These are phyloP conservation scores for Trichechus manatus DNA, from an alignment of 2,113 vertebrate genomes.

Conservation along the genomic window DNA sequence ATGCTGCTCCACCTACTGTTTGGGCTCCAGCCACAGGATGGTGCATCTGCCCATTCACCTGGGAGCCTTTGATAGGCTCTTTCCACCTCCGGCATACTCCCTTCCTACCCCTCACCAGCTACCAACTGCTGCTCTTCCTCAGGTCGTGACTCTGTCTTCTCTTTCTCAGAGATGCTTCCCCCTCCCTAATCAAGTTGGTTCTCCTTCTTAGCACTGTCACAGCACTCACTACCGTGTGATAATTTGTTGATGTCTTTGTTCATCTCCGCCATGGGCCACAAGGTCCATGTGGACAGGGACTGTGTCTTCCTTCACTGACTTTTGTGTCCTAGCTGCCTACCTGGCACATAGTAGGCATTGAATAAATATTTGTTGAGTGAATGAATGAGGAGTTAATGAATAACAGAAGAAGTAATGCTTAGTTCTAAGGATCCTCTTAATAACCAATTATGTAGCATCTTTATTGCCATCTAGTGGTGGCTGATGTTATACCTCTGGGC, in stretches of 20 bases:
- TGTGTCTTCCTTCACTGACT: background rate
- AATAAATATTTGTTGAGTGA: background rate
- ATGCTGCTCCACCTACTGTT: background rate
- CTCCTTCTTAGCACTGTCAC: background rate
- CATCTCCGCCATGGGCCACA: background rate
- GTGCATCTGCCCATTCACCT: background rate
- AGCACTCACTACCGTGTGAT: background rate
- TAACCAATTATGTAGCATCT: background rate
- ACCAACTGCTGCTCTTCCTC: background rate
- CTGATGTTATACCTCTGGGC: accelerated
- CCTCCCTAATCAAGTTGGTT: background rate
- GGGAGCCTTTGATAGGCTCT: background rate
- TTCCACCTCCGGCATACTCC: background rate
- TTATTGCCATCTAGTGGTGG: constrained; percentile 73
- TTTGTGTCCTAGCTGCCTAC: background rate
- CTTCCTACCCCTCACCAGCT: background rate
- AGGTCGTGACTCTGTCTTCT: background rate
- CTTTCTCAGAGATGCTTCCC: background rate
- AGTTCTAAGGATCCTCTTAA: background rate
- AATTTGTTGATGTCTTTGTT: background rate
- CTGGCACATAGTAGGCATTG: background rate
- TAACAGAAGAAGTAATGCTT: background rate
- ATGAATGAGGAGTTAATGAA: background rate
- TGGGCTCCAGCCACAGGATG: background rate
- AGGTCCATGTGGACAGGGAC: background rate